Conservation (phyloP, 1,140 invertebrate species). For the Berghia stephanieae region DNA sequence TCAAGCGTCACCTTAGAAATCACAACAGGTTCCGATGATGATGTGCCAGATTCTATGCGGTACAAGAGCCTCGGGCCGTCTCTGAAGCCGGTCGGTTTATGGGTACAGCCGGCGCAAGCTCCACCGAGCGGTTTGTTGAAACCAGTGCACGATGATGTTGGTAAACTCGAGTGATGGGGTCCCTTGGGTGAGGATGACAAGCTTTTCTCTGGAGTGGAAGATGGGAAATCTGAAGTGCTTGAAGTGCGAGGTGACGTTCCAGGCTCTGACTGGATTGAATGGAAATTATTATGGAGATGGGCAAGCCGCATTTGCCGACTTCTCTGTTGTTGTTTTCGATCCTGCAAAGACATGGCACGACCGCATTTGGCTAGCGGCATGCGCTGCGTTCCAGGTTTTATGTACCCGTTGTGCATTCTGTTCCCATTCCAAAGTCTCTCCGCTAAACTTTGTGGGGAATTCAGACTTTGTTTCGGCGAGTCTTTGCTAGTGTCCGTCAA, state of each 20-base stretch:
- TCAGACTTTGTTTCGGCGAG: neutral
- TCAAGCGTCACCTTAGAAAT: no score
- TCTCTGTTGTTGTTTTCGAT: constrained; percentile 8
- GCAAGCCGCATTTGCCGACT: constrained; percentile 17
- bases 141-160: neutral
- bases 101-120: neutral
- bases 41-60: constrained; percentile 1
- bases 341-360: constrained; percentile 17
- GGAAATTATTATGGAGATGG: constrained; percentile 22
- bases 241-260: neutral
- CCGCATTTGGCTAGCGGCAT: constrained; percentile 14
- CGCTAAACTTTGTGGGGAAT: constrained; percentile 9
- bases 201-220: neutral
- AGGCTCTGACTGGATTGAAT: constrained; percentile 27
- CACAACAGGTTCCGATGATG: constrained; percentile 17
- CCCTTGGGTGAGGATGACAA: neutral
- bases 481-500: no score
- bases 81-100: neutral
- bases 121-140: neutral
- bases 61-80: neutral
- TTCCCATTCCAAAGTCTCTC: constrained; percentile 22
- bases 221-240: constrained; percentile 15
- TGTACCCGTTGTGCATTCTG: neutral
- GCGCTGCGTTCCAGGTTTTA: neutral
- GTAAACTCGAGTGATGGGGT: neutral